Evolutionary conservation across 2,797 vertebrate species (phyloP).

Genomic region (Pantherophis alleghaniensis): DNA sequence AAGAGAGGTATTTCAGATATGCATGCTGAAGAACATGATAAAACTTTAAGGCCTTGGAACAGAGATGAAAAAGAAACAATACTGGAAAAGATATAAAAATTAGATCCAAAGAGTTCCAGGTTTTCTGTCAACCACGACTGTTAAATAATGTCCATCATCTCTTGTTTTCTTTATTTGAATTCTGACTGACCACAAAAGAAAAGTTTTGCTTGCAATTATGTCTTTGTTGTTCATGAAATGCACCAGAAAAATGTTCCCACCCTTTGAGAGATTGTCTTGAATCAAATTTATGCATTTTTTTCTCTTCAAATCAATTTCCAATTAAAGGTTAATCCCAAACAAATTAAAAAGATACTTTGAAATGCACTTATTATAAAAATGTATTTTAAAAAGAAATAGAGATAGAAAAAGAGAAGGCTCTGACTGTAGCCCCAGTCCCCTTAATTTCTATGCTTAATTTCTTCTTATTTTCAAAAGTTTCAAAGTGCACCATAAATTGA

Average conservation of each 20-base stretch:
- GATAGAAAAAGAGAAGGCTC: constrained; percentile 21
- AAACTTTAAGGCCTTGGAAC: constrained; percentile 44
- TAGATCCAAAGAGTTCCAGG: constrained; percentile 57
- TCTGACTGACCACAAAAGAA: constrained; percentile 56
- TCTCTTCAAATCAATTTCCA: constrained; percentile 41
- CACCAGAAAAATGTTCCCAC: constrained; percentile 52
- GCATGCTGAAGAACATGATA: constrained; percentile 43
- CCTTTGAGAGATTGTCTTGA: constrained; percentile 50
- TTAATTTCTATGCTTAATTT: background rate
- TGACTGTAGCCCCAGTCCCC: background rate
- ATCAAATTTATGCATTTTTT: constrained; percentile 44
- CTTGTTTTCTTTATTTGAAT: constrained; percentile 48
- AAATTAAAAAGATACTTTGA: constrained; percentile 40
- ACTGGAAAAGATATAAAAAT: constrained; percentile 52
- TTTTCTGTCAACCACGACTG: constrained; percentile 52
- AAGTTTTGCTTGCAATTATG: constrained; percentile 52
- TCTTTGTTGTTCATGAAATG: constrained; percentile 47
- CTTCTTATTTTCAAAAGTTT: background rate
- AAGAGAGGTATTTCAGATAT: constrained; percentile 50
- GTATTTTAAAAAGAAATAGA: constrained; percentile 30
- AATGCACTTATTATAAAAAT: constrained; percentile 21
- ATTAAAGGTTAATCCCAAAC: constrained; percentile 54
- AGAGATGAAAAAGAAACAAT: constrained; percentile 44
- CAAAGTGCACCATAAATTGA: background rate
- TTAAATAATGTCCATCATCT: constrained; percentile 56